Evolutionary conservation across 2,888 invertebrate species (phyloP).

Genomic region (Uloborus plumipes): DNA sequence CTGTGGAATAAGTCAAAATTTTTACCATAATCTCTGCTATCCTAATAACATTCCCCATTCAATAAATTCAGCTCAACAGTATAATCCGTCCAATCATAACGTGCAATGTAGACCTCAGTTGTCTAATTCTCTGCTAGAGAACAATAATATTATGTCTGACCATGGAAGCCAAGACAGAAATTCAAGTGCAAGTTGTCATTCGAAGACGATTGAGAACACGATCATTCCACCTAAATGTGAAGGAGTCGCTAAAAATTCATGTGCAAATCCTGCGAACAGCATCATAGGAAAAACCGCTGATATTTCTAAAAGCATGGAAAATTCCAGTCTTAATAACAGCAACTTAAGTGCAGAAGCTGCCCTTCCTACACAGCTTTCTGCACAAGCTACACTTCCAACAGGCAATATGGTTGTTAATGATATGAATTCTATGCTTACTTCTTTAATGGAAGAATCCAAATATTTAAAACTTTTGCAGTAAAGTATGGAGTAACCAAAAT

Average conservation of each 20-base stretch:
- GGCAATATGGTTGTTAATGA: conserved; percentile 94
- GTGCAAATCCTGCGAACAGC: conserved; percentile 17
- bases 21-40: conserved; percentile 13
- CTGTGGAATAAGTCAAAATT: conserved; percentile 30
- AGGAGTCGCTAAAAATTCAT: background rate
- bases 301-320: too few species aligned
- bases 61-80: conserved; percentile 19
- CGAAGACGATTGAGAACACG: conserved; percentile 14
- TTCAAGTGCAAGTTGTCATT: background rate
- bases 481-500: conserved; percentile 41
- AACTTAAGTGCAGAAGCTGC: too few species aligned
- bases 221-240: conserved; percentile 24
- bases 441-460: conserved; percentile 91
- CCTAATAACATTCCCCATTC: conserved; percentile 5
- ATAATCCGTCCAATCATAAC: conserved; percentile 10
- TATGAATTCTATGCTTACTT: conserved; percentile 90
- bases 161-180: background rate
- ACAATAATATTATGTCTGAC: conserved; percentile 1
- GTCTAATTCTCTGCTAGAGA: background rate
- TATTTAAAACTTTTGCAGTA: conserved; percentile 82
- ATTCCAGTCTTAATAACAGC: too few species aligned
- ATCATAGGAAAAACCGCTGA: too few species aligned
- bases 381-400: conserved; percentile 67
- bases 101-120: conserved; percentile 27
- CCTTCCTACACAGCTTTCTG: background rate